These are phyloP conservation scores for Pteromalus puparum DNA, from an alignment of 1,140 invertebrate genomes.

Conservation along the genomic window DNA sequence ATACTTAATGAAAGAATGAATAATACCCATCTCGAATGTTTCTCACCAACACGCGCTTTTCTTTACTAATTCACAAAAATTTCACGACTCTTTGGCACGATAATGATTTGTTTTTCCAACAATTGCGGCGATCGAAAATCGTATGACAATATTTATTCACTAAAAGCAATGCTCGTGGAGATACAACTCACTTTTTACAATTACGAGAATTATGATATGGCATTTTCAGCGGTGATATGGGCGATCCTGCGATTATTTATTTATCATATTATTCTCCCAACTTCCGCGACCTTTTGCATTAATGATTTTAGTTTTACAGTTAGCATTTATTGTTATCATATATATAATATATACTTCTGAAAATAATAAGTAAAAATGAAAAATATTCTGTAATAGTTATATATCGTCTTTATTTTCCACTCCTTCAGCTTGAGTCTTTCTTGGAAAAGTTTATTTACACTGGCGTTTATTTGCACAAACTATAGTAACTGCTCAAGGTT, in stretches of 20 bases:
- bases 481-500: not conserved
- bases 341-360: slow-evolving; percentile 18
- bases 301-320: slow-evolving; percentile 21
- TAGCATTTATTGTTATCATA: not conserved
- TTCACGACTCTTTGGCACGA: slow-evolving; percentile 35
- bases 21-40: not conserved
- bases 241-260: not conserved
- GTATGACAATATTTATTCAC: not conserved
- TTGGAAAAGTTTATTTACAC: slow-evolving; percentile 42
- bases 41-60: not conserved
- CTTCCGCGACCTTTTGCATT: not conserved
- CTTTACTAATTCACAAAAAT: not conserved
- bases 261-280: not conserved
- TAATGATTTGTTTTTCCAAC: not conserved
- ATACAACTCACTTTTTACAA: slow-evolving; percentile 37
- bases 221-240: slow-evolving; percentile 29
- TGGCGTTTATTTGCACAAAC: not conserved
- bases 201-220: slow-evolving; percentile 27
- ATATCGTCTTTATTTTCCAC: slow-evolving; percentile 5
- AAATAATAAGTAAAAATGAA: slow-evolving; percentile 30
- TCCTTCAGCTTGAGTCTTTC: not conserved
- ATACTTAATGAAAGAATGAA: not conserved
- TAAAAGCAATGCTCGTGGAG: slow-evolving; percentile 11
- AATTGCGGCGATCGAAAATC: not conserved
- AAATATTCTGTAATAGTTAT: slow-evolving; percentile 16